Evolutionary conservation across 2,888 invertebrate species (phyloP).

Genomic region (Xestia rhomboidea): DNA sequence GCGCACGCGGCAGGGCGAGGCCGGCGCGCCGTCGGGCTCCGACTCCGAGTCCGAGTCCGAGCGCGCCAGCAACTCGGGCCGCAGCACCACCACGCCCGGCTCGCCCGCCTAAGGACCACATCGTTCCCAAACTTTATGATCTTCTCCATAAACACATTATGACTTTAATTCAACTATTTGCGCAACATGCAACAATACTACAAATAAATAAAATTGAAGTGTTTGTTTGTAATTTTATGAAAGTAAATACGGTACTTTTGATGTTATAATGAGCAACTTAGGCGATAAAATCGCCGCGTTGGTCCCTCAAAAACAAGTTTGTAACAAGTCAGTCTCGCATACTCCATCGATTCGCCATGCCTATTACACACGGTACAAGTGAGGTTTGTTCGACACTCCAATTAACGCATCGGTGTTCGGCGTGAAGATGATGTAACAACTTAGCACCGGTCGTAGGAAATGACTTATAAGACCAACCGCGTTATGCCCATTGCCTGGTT

Average conservation of each 20-base stretch:
- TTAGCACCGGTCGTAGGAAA: not conserved
- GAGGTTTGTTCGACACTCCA: not conserved
- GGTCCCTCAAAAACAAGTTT: slow-evolving; percentile 19
- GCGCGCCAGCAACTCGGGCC: slow-evolving; percentile 91
- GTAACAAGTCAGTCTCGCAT: not conserved
- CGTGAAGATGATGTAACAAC: slow-evolving; percentile 24
- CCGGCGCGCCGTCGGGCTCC: slow-evolving; percentile 90
- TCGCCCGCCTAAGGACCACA: slow-evolving; percentile 81
- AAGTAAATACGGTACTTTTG: not conserved
- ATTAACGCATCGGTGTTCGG: slow-evolving; percentile 16
- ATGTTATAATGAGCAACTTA: not conserved
- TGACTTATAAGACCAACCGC: not conserved
- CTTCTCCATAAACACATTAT: not conserved
- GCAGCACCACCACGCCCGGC: slow-evolving; percentile 85
- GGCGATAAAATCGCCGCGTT: not conserved
- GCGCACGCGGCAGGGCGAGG: slow-evolving; percentile 95
- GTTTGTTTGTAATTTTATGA: not conserved
- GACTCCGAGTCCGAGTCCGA: slow-evolving; percentile 77
- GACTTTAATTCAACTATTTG: not conserved
- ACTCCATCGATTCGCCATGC: slow-evolving; percentile 1
- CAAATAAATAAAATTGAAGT: not conserved
- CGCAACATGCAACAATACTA: not conserved
- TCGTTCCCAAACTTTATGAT: not conserved
- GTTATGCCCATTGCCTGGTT: not conserved
- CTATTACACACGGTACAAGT: not conserved